Percentiles rank a stretch among this genome's conserved stretches.
phyloP scores from a whole-genome alignment of 2,888 invertebrate genomes.

The Caenorhabditis becei region DNA sequence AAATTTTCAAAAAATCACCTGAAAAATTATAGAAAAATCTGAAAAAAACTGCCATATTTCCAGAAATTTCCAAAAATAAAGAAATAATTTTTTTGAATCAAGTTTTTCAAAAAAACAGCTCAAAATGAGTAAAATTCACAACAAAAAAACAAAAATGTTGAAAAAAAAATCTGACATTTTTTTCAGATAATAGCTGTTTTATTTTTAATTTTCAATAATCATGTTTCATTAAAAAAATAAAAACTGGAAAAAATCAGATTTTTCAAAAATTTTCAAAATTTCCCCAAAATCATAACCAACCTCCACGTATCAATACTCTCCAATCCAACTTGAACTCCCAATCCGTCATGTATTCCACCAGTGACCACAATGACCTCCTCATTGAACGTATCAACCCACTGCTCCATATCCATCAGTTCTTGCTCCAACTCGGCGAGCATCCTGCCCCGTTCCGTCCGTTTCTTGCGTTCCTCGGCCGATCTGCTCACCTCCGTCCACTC shows the following conservation, averaged over 20 bases:
- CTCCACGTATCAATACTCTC: constrained; percentile 53
- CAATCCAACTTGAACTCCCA: constrained; percentile 52
- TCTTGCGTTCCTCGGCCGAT: constrained; percentile 30
- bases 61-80: background rate
- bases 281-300: too few species aligned
- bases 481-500: constrained; percentile 43
- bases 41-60: too few species aligned
- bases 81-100: too few species aligned
- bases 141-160: too few species aligned
- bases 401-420: constrained; percentile 44
- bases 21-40: too few species aligned
- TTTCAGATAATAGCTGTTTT: too few species aligned
- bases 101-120: too few species aligned
- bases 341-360: constrained; percentile 43
- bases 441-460: constrained; percentile 16
- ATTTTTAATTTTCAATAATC: background rate
- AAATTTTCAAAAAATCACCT: too few species aligned
- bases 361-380: constrained; percentile 45
- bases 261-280: too few species aligned
- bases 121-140: too few species aligned
- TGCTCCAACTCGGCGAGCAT: constrained; percentile 29
- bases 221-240: background rate
- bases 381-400: constrained; percentile 52
- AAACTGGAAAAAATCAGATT: background rate
- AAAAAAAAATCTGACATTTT: background rate